Evolutionary conservation across 2,113 vertebrate genomes (phyloP).

Genomic region (Promerops cafer): DNA sequence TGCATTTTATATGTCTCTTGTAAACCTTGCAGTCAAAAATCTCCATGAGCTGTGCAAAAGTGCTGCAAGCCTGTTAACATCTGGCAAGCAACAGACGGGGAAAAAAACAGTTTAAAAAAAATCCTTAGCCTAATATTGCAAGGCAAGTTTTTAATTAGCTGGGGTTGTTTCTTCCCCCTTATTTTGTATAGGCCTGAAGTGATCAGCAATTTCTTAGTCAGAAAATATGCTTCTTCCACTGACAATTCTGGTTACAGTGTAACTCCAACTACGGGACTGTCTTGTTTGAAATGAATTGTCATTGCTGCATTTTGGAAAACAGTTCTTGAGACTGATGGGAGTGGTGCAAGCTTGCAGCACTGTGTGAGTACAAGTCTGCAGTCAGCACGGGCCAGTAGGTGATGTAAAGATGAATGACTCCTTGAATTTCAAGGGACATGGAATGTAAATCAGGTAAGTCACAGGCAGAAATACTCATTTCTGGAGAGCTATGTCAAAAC

Average conservation of each 20-base stretch:
- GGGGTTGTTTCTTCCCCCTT: not conserved
- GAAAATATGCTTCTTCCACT: not conserved
- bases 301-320: not conserved
- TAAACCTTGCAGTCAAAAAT: constrained; percentile 24
- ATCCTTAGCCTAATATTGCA: not conserved
- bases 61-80: constrained; percentile 7
- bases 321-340: not conserved
- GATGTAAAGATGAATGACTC: not conserved
- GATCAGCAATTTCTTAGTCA: not conserved
- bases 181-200: not conserved
- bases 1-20: constrained; percentile 8
- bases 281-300: not conserved
- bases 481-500: not conserved
- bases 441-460: not conserved
- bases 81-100: not conserved
- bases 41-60: constrained; percentile 46
- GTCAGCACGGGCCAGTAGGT: not conserved
- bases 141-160: not conserved
- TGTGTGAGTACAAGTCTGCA: not conserved
- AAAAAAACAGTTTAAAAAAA: not conserved
- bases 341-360: not conserved
- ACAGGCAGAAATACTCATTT: not conserved
- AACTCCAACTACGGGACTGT: not conserved
- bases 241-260: not conserved
- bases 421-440: not conserved